These are phyloP conservation scores for Mugil cephalus DNA, from an alignment of 2,113 vertebrate species.

Conservation along the genomic window DNA sequence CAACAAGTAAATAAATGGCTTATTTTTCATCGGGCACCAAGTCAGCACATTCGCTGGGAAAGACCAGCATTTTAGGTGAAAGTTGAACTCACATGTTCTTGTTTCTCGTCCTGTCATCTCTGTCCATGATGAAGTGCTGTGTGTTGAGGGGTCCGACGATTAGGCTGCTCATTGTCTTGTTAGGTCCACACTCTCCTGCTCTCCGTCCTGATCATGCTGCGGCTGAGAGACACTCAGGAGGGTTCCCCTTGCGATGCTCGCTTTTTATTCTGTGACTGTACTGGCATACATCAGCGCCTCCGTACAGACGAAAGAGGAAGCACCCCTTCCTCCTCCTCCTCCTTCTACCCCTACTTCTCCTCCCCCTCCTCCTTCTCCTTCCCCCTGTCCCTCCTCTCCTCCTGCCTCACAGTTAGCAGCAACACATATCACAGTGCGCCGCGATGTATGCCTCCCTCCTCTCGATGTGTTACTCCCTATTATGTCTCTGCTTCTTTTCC, in stretches of 20 bases:
- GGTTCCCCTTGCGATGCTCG: conserved; percentile 50
- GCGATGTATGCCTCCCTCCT: conserved; percentile 44
- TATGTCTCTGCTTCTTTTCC: conserved; percentile 46
- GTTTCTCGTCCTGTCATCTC: conserved; percentile 83
- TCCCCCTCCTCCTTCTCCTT: conserved; percentile 50
- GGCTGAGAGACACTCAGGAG: conserved; percentile 71
- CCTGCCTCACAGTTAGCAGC: conserved; percentile 61
- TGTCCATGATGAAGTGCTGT: conserved; percentile 82
- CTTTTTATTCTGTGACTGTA: conserved; percentile 71
- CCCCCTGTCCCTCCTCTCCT: conserved; percentile 61
- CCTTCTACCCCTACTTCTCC: conserved; percentile 41
- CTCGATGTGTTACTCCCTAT: conserved; percentile 56
- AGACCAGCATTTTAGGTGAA: neutral
- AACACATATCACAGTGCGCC: conserved; percentile 52
- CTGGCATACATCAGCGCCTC: conserved; percentile 73
- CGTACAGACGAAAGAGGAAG: conserved; percentile 75
- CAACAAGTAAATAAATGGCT: too few relatives aligned
- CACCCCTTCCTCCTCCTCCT: conserved; percentile 70
- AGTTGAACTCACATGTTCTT: conserved; percentile 82
- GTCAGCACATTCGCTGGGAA: neutral
- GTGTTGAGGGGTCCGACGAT: conserved; percentile 76
- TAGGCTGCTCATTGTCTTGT: conserved; percentile 86
- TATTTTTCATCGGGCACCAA: neutral
- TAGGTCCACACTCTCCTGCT: conserved; percentile 64
- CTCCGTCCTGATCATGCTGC: conserved; percentile 79